Base-by-base conservation (phyloP, 2,113 vertebrate species). In the Tylochromis polylepis region DNA sequence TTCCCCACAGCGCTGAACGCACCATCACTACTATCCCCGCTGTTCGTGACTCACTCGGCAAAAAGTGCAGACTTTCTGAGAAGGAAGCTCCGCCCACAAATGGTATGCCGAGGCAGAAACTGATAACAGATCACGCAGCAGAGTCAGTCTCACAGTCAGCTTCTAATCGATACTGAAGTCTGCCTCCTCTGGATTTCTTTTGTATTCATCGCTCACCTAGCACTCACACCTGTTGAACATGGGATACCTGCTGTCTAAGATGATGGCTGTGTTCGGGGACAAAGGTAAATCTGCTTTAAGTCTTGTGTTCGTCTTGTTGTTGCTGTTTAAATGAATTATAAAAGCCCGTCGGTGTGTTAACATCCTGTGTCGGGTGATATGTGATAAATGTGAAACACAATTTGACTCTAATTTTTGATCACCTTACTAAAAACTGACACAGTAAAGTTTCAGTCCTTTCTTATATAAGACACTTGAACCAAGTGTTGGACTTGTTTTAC, bases 181-280 rank as follows among this genome's bases (percentile, higher is more conserved):
- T n/a, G 16, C 5, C 0, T 55, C 8, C 2, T 18, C 14, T 31
- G 62, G 60, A 41, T 24, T 29, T 51, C 2, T 43, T 11, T 34
- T 56, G 18, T 65, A 2, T 29, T 58, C 3, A 8, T 12, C 36
- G 2, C 15, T 51, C 22, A 20, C 0, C n/a, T 27, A 49, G 7
- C 15, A 22, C 24, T 58, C 70, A 49, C 38, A 62, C 81, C 20
- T 83, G 78, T 81, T 80, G 60, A 83, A 89, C 56, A 97, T 97
- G 96, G 96, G 96, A 3, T 93, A 95, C 8, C 87, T 97, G 20
- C 94, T 97, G 70, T 91, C 95, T 31, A 97, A 96, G 92, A 92
- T 97, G 89, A 93, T 97, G 96, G 91, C 95, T 29, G 93, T 97
- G 67, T 97, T 97, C 87, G 96, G 96, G 0, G 93, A 97, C 89